A percentile compares a stretch with the other conserved stretches of the same genome.
Evolutionary conservation across 2,113 vertebrate genomes (phyloP).

Genomic region (Edolisoma coerulescens): DNA sequence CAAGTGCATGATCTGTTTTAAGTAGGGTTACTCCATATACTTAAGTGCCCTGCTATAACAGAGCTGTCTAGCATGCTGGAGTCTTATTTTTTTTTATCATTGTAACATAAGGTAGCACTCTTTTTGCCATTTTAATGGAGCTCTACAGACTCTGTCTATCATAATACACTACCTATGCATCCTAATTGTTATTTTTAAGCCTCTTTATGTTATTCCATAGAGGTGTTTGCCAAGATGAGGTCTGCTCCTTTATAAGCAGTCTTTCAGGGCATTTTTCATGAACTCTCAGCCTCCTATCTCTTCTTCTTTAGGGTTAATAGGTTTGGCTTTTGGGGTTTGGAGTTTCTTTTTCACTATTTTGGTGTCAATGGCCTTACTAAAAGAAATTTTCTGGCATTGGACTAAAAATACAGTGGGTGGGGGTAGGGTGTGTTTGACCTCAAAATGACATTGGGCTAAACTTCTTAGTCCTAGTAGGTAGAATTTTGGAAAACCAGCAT

Average conservation of each 20-base stretch:
- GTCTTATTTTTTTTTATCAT: background rate
- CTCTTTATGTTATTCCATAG: background rate
- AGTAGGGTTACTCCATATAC: background rate
- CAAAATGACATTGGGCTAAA: background rate
- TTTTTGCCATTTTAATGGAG: background rate
- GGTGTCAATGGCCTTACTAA: background rate
- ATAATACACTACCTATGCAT: background rate
- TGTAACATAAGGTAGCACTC: background rate
- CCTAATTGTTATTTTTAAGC: background rate
- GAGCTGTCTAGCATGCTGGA: background rate
- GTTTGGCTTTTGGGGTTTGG: background rate
- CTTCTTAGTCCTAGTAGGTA: background rate
- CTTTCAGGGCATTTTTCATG: background rate
- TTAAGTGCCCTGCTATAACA: background rate
- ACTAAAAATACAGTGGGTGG: background rate
- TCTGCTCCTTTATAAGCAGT: background rate
- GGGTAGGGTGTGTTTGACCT: fast-evolving
- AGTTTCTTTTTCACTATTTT: background rate
- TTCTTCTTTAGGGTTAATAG: background rate
- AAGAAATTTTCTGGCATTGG: background rate
- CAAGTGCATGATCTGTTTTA: background rate
- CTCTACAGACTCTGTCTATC: background rate
- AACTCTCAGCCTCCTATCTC: background rate
- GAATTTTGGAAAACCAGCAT: background rate
- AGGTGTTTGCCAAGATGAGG: background rate